phyloP scores from a whole-genome alignment of 1,140 invertebrate species.

The Meloidogyne hapla region DNA sequence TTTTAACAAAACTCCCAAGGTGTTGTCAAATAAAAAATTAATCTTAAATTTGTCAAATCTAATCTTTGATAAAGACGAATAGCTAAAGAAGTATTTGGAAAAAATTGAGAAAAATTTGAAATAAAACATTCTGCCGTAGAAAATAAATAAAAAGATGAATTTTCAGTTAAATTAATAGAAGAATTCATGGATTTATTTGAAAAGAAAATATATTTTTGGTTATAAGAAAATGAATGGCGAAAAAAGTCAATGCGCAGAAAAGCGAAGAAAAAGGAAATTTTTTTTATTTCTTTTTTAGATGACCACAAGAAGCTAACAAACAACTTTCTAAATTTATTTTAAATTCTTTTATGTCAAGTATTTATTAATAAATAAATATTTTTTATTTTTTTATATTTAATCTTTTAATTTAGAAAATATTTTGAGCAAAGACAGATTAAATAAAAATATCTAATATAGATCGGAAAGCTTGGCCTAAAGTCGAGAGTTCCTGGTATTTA shows the following conservation, averaged over 20 bases:
- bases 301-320: not conserved
- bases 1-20: not conserved
- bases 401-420: too few species aligned
- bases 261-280: not conserved
- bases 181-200: not conserved
- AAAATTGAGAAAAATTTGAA: conserved; percentile 47
- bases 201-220: not conserved
- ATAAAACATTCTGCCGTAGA: conserved; percentile 8
- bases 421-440: too few species aligned
- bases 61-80: conserved; percentile 52
- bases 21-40: conserved; percentile 34
- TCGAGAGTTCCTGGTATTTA: too few species aligned
- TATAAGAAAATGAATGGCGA: not conserved
- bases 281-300: too few species aligned
- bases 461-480: too few species aligned
- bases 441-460: too few species aligned
- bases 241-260: not conserved
- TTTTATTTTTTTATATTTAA: too few species aligned
- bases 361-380: too few species aligned
- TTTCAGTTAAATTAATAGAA: not conserved
- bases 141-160: not conserved
- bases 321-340: not conserved
- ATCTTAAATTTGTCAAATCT: conserved; percentile 57
- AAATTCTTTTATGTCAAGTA: too few species aligned
- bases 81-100: conserved; percentile 61